These are phyloP conservation scores for Ophion slaviceki DNA, from an alignment of 2,888 invertebrate genomes.

Conservation along the genomic window DNA sequence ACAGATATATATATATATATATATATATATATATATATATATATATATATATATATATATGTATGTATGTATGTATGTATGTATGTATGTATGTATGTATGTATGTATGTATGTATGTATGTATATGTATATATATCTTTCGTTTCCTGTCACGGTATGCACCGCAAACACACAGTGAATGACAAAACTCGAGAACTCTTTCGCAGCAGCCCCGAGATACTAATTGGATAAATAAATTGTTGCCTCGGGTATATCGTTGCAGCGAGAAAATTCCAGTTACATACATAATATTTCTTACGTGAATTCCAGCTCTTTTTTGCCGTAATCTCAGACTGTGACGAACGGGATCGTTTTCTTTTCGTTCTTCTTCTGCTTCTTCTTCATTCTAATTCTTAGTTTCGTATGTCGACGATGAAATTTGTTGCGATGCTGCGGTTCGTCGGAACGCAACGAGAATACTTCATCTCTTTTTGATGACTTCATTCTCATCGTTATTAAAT, in stretches of 20 bases:
- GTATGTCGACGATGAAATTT: background rate
- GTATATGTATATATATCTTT: background rate
- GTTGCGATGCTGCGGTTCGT: background rate
- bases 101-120: background rate
- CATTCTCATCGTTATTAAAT: background rate
- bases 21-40: background rate
- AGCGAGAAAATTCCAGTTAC: constrained; percentile 31
- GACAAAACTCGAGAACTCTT: constrained; percentile 24
- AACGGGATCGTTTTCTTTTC: background rate
- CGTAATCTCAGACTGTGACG: background rate
- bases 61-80: background rate
- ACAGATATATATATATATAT: background rate
- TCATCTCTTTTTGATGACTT: background rate
- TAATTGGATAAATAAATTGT: constrained; percentile 54
- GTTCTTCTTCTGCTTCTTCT: background rate
- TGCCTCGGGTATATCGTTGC: constrained; percentile 21
- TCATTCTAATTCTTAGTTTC: constrained; percentile 6
- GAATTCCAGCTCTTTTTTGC: constrained; percentile 2
- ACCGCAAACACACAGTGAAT: background rate
- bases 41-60: background rate
- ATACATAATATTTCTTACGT: background rate
- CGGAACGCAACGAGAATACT: background rate
- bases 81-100: background rate
- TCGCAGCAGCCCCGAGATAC: constrained; percentile 31
- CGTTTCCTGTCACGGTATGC: background rate